Percentiles rank a stretch among this genome's conserved stretches.
These are phyloP conservation scores for Metalampra italica DNA, from an alignment of 2,888 invertebrate genomes.

Conservation along the genomic window DNA sequence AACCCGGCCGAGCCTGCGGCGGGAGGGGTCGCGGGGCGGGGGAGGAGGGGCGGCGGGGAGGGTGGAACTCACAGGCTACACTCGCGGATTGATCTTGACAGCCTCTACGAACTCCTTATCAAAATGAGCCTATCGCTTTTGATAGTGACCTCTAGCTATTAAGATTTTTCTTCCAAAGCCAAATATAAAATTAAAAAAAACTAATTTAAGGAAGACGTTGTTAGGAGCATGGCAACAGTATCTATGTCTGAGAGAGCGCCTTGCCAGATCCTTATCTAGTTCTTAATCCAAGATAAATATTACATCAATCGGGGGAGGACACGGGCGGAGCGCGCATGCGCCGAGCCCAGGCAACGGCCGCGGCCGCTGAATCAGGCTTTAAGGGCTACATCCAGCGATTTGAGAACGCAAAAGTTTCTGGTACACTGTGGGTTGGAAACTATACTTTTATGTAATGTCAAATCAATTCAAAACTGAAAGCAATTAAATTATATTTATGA, in stretches of 20 bases:
- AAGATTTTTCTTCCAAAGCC: not conserved
- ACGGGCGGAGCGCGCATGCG: constrained; percentile 40
- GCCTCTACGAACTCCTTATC: constrained; percentile 45
- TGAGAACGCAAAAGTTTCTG: not conserved
- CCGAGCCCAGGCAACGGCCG: constrained; percentile 7
- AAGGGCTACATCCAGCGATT: not conserved
- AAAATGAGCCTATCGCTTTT: constrained; percentile 34
- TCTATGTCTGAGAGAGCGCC: constrained; percentile 24
- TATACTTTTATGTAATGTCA: not conserved
- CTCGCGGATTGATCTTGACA: constrained; percentile 58
- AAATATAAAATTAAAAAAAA: no score
- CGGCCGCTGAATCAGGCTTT: not conserved
- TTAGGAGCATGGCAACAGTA: not conserved
- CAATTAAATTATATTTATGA: no score
- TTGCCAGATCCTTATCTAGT: constrained; percentile 61
- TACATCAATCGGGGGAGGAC: constrained; percentile 73
- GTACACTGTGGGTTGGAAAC: not conserved
- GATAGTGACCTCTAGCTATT: not conserved
- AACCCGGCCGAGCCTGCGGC: constrained; percentile 37
- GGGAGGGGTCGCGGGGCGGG: constrained; percentile 34
- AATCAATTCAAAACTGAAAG: no score
- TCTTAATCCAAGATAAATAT: constrained; percentile 77
- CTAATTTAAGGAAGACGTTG: no score
- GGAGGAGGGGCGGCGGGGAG: constrained; percentile 33
- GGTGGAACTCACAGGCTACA: constrained; percentile 37